Base-by-base conservation (phyloP, 2,797 vertebrate genomes). In the Cyclopterus lumpus region DNA sequence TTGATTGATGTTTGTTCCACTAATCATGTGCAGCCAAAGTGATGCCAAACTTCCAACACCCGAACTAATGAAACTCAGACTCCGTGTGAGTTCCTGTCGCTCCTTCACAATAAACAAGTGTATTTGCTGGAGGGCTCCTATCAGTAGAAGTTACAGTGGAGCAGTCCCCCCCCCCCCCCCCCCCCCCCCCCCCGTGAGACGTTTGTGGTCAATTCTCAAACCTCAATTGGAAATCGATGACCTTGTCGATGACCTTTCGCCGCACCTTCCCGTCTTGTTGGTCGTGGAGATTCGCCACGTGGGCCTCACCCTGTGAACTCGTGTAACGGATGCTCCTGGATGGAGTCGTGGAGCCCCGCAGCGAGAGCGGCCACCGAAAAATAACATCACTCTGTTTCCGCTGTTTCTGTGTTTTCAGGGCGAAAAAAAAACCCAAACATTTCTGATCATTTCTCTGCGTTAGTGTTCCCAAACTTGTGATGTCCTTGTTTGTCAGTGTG, bases 351-450 rank as follows among this genome's bases (percentile, higher is more conserved):
- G 53, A 57, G 75, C n/a, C 85, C 71, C 71, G 30, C 48, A 80
- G 80, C 78, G 12, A 69, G 32, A 7, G 75, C 81, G 85, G 83
- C 74, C 89, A 75, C 75, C 68, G 73, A 72, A 62, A 85, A 62
- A 85, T 81, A 83, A 79, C 78, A 77, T 86, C 67, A 75, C 15
- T 18, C 59, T 53, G 49, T 32, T 71, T 46, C 44, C 32, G 54
- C 71, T 5, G 8, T 53, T n/a, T 73, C 20, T n/a, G 44, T 78
- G 61, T 61, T 46, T 71, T 32, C 14, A 63, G 42, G 40, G 49
- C 42, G 74, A 40, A 70, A 78, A 75, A 54, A 40, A 38, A 6
- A 32, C 30, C 3, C 3, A 30, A 30, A 38, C 36, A 38, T 38
- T 69, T 26, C 62, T 75, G 69, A 26, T 69, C 49, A n/a, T 51